Base-by-base conservation (phyloP, 2,888 invertebrate species). In the Notocelia uddmanniana region DNA sequence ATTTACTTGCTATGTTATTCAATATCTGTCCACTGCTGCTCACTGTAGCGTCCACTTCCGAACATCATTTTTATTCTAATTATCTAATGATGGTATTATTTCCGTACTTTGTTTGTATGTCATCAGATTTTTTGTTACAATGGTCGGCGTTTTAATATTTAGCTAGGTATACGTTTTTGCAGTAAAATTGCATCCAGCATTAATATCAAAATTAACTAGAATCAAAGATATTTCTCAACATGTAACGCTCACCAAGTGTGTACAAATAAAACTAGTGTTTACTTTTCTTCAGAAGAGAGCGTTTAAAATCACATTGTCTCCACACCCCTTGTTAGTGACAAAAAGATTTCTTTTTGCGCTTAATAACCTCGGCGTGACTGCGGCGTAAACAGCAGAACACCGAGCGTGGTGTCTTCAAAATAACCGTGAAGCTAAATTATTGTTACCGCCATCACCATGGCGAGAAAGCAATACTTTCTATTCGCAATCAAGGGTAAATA, bases 381-480 rank as follows among this genome's bases (percentile, higher is more conserved):
- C 37, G 57, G 57, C 63, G 73, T 52, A 58, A 68, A 68, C 52
- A 45, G 64, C 69, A 73, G 73, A 69, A 69, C 58, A 73, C 67
- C 21, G 72, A 77, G 77, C 79, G 83, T 80, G 80, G 78, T 76
- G 75, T 78, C 79, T 83, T 85, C 79, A 79, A 86, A 88, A 85
- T 84, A 83, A 86, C 83, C 84, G 86, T 85, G 83, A 85, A 84
- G 81, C 78, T 76, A 78, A 82, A 85, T 85, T 80, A 83, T 82
- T 85, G 82, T 86, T 83, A 81, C 79, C 77, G 78, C 81, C 79
- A 80, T 83, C 72, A 54, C 73, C 79, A 80, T 83, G 80, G 77
- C 82, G 87, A 85, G 90, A 91, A 90, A 90, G 89, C 81, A 79
- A 80, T 82, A 84, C 90, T 92, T 90, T 91, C 89, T 88, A 86